Percentiles rank a stretch among this genome's conserved stretches.
Conservation (phyloP, 2,797 vertebrate genomes). For the Sphaeramia orbicularis region DNA sequence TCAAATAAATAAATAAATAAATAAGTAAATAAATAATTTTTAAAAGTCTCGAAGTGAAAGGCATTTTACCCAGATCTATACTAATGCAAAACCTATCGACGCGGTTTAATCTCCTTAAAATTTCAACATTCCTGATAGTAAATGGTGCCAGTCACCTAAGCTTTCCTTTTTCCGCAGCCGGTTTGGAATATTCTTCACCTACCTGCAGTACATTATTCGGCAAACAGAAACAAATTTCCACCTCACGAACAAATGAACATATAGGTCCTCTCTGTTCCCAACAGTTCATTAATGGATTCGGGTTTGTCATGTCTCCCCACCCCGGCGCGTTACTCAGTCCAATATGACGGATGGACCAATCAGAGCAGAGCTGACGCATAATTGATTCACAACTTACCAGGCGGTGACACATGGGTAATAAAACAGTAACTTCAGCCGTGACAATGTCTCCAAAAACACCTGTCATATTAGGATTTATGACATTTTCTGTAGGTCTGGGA, state of each 20-base stretch:
- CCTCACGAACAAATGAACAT: conserved; percentile 19
- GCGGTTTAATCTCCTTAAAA: conserved; percentile 34
- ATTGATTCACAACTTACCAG: conserved; percentile 58
- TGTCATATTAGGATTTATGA: no score
- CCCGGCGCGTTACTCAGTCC: conserved; percentile 22
- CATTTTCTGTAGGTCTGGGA: no score
- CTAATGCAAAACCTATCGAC: conserved; percentile 12
- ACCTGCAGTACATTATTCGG: conserved; percentile 79
- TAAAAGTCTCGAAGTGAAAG: background rate
- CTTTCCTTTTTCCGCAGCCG: background rate
- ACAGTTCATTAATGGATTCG: conserved; percentile 38
- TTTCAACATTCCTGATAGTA: conserved; percentile 15
- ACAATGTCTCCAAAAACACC: no score
- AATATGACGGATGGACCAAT: conserved; percentile 56
- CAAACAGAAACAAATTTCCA: conserved; percentile 24
- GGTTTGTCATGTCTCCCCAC: conserved; percentile 32
- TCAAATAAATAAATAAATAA: no score
- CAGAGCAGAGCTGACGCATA: conserved; percentile 55
- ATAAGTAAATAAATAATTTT: background rate
- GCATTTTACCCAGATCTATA: background rate
- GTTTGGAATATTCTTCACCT: conserved; percentile 19
- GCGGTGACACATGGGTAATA: background rate
- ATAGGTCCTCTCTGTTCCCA: conserved; percentile 21
- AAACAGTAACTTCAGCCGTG: no score
- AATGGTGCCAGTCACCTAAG: background rate